phyloP scores from a whole-genome alignment of 2,797 vertebrate genomes.

The Sebastes melanostomus region DNA sequence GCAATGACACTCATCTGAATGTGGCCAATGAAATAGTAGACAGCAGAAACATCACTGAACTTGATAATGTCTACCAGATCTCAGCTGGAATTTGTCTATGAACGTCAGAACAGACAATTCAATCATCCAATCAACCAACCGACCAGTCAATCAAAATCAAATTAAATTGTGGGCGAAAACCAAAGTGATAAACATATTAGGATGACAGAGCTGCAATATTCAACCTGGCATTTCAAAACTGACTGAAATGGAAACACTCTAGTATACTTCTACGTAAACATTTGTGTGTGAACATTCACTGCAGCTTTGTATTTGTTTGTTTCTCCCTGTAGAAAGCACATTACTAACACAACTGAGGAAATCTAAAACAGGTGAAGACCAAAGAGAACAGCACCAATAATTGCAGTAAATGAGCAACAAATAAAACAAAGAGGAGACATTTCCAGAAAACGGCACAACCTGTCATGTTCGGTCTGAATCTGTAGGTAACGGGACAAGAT shows the following conservation, averaged over 20 bases:
- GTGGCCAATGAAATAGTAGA: background rate
- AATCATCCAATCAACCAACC: constrained; percentile 12
- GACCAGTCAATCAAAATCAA: constrained; percentile 2
- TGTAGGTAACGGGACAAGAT: no score
- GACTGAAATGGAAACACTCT: background rate
- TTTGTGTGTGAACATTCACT: background rate
- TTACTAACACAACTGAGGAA: background rate
- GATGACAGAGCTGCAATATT: background rate
- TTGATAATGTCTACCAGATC: background rate
- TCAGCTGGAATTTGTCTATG: background rate
- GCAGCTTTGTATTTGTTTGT: background rate
- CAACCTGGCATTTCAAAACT: background rate
- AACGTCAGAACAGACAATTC: background rate
- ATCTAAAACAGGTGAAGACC: background rate
- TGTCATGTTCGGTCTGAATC: background rate
- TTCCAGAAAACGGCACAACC: background rate
- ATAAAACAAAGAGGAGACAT: background rate
- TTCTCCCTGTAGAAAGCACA: background rate
- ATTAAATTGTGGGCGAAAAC: background rate
- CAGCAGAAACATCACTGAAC: background rate
- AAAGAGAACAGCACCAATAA: background rate
- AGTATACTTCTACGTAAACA: background rate
- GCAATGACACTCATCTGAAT: background rate
- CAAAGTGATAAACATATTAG: background rate
- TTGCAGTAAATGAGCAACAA: background rate